Base-by-base conservation (phyloP, 2,113 vertebrate genomes). In the Pongo abelii region DNA sequence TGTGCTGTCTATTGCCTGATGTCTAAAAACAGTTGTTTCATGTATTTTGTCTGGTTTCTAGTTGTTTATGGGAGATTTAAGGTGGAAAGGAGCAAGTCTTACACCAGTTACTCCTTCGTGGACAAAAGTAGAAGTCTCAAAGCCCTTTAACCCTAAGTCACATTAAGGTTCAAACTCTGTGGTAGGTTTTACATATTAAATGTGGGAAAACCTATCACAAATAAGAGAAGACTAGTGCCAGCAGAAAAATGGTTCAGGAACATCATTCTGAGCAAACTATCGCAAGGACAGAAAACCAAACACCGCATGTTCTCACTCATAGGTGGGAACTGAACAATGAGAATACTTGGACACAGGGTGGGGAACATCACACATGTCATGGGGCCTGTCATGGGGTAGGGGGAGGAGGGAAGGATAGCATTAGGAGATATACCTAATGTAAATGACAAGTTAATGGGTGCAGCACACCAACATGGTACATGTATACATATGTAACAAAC, bases 141-240 rank as follows among this genome's bases (percentile, higher is more conserved):
- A 93, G 20, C 52, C 43, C 93, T 89, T 96, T 69, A 97, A 95
- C 59, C 67, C 20, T 80, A 79, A 96, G 84, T 93, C 57, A 89
- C 55, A 89, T 84, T 77, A 97, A 96, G 69, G 27, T 67, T 97
- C 93, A 95, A 95, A 95, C 55, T 96, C 13, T 64, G 70, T 87
- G 61, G 61, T 30, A 64, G 61, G 61, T 87, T 97, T 91, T 79
- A 97, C 38, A 87, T 88, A 75, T 52, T 91, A 96, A 96, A 90
- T 84, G 83, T 92, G 75, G 75, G 81, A 96, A 94, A 97, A 86
- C 61, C 70, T 83, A 84, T 55, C 69, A 92, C 75, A 94, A 94
- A 97, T 57, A 94, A 95, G 64, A 95, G 75, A 97, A 91, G 38
- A 94, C 85, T 74, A 96, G 8, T 77, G 50, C 9, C 80, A 96